These are phyloP conservation scores for Enteromius argenteus DNA, from an alignment of 2,797 vertebrate species.

Conservation along the genomic window DNA sequence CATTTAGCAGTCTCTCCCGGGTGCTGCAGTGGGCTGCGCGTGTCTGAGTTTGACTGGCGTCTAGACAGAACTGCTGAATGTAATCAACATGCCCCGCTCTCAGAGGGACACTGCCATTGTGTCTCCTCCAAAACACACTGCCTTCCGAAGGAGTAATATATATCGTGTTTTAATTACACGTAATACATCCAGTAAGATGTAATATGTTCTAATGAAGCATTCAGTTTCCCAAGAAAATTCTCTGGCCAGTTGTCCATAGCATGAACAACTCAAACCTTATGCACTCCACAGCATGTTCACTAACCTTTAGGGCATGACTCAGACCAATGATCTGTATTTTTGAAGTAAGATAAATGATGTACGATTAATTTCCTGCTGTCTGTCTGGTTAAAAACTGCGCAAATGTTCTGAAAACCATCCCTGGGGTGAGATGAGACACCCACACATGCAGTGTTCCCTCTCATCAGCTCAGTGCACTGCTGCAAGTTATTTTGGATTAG, in stretches of 20 bases:
- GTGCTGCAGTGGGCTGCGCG: slow-evolving; percentile 51
- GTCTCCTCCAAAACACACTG: slow-evolving; percentile 41
- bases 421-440: slow-evolving; percentile 27
- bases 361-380: slow-evolving; percentile 9
- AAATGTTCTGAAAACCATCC: slow-evolving; percentile 11
- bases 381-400: slow-evolving; percentile 19
- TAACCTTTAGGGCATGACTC: background rate
- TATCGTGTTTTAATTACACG: background rate
- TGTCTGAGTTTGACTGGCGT: slow-evolving; percentile 58
- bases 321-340: background rate
- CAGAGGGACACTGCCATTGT: slow-evolving; percentile 46
- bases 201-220: background rate
- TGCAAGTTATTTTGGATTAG: slow-evolving; percentile 44
- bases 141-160: background rate
- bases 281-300: background rate
- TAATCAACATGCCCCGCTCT: slow-evolving; percentile 56
- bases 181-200: background rate
- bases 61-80: slow-evolving; percentile 60
- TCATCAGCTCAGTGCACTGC: slow-evolving; percentile 29
- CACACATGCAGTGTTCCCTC: background rate
- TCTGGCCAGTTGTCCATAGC: background rate
- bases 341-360: background rate
- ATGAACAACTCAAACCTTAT: background rate
- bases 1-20: slow-evolving; percentile 58
- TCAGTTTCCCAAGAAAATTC: background rate